Evolutionary conservation across 2,797 vertebrate species (phyloP).

Genomic region (Leptodactylus fallax): DNA sequence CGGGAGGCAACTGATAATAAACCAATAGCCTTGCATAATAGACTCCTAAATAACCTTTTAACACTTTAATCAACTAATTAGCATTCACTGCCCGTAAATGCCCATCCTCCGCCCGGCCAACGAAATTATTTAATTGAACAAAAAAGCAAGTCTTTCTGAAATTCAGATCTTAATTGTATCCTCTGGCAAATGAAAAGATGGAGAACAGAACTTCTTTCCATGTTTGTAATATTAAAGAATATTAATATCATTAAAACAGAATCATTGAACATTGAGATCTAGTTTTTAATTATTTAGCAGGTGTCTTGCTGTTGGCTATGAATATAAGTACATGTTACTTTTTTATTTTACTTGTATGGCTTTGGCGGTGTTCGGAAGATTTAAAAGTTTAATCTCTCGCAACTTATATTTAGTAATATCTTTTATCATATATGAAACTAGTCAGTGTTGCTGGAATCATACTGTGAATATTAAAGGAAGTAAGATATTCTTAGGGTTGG

Average conservation of each 20-base stretch:
- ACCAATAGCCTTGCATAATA: constrained; percentile 42
- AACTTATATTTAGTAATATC: background rate
- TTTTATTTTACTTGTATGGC: background rate
- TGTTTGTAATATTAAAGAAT: constrained; percentile 66
- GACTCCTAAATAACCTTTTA: constrained; percentile 58
- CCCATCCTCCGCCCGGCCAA: constrained; percentile 41
- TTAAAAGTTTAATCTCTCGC: constrained; percentile 8
- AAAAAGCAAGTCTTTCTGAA: constrained; percentile 57
- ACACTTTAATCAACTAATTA: constrained; percentile 60
- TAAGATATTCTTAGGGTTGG: background rate
- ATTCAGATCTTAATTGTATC: constrained; percentile 61
- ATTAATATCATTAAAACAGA: constrained; percentile 66
- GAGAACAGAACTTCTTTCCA: constrained; percentile 57
- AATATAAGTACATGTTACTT: background rate
- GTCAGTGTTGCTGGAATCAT: background rate
- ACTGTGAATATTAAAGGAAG: background rate
- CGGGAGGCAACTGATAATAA: constrained; percentile 35
- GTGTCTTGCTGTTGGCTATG: background rate
- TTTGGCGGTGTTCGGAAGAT: constrained; percentile 1
- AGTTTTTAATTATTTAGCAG: constrained; percentile 60
- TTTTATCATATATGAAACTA: background rate
- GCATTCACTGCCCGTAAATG: constrained; percentile 31
- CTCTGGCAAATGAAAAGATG: constrained; percentile 49
- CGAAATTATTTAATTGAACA: constrained; percentile 65
- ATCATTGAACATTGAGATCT: constrained; percentile 39